Evolutionary conservation across 2,113 vertebrate species (phyloP).

Genomic region (Callocephalon fimbriatum): DNA sequence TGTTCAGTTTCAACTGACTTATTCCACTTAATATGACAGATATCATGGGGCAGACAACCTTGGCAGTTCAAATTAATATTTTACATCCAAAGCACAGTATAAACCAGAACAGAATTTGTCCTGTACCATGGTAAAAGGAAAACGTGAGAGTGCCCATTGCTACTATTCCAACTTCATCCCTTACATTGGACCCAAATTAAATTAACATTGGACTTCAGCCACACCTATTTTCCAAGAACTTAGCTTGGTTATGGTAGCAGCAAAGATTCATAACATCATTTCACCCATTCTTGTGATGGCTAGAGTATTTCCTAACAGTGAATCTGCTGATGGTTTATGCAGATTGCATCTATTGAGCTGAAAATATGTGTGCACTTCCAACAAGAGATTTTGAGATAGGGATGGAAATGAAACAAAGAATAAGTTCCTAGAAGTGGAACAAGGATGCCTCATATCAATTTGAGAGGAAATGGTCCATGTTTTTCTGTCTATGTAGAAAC

Average conservation of each 20-base stretch:
- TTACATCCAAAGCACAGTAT: neutral
- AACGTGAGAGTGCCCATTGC: neutral
- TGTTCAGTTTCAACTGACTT: neutral
- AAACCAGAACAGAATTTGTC: neutral
- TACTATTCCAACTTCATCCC: neutral
- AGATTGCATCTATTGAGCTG: neutral
- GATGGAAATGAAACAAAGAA: neutral
- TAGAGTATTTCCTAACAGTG: neutral
- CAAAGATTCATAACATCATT: neutral
- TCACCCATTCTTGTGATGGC: neutral
- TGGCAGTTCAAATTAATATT: neutral
- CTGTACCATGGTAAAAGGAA: neutral
- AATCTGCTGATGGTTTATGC: neutral
- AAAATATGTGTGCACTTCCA: neutral
- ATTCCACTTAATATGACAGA: neutral
- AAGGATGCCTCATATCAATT: neutral
- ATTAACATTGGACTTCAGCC: neutral
- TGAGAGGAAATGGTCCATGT: neutral
- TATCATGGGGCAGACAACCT: neutral
- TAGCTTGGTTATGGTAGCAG: neutral
- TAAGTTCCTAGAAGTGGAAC: neutral
- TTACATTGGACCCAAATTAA: neutral
- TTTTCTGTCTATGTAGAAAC: neutral
- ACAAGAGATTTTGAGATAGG: neutral
- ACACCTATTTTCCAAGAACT: neutral